Conservation (phyloP, 2,797 vertebrate genomes). For the Adrianichthys oophorus region DNA sequence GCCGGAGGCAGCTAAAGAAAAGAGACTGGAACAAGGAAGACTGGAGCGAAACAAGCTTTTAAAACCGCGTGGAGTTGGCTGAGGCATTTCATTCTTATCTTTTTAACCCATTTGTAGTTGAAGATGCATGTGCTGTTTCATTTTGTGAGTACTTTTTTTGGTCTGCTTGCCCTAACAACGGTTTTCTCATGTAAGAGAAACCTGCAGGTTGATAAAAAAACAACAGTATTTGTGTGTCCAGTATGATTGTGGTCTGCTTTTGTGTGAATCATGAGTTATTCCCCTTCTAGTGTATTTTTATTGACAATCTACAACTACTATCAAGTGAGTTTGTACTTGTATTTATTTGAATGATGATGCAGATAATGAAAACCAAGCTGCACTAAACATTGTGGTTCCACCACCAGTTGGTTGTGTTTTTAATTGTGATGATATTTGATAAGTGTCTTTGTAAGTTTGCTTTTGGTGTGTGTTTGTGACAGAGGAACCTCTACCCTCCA, state of each 20-base stretch:
- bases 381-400: constrained; percentile 61
- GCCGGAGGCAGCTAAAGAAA: constrained; percentile 28
- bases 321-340: constrained; percentile 57
- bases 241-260: constrained; percentile 37
- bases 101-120: constrained; percentile 46
- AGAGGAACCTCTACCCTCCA: constrained; percentile 49
- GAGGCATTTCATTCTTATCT: constrained; percentile 19
- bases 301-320: constrained; percentile 15
- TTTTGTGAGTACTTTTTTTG: constrained; percentile 39
- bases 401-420: constrained; percentile 59
- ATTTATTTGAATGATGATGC: constrained; percentile 60
- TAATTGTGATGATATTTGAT: constrained; percentile 64
- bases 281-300: constrained; percentile 62
- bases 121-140: constrained; percentile 57
- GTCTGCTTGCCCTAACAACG: constrained; percentile 53
- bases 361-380: constrained; percentile 63
- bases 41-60: constrained; percentile 64
- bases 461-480: constrained; percentile 58
- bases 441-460: constrained; percentile 63
- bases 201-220: constrained; percentile 39
- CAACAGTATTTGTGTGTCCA: constrained; percentile 38
- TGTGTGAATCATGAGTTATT: constrained; percentile 17
- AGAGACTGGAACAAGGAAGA: constrained; percentile 55
- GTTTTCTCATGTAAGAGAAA: constrained; percentile 54
- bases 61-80: constrained; percentile 41